Evolutionary conservation across 30 jellyfish, hydroid and myxozoan species (phyloP).

Genomic region (Hydractinia symbiolongicarpus): DNA sequence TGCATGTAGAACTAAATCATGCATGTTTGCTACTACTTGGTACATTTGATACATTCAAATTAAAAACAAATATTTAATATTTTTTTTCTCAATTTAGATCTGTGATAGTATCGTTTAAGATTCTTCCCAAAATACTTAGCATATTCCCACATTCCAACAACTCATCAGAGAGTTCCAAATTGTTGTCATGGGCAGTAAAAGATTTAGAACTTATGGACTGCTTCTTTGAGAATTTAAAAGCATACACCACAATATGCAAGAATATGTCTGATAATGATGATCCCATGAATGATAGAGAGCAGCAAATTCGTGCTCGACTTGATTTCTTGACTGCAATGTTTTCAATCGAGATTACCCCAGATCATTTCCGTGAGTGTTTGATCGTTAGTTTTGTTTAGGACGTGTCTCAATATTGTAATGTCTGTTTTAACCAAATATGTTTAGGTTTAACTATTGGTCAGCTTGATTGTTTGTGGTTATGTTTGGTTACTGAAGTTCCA

Average conservation of each 20-base stretch:
- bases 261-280: slow-evolving; percentile 20
- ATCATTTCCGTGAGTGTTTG: slow-evolving; percentile 78
- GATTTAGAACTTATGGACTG: slow-evolving; percentile 78
- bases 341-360: slow-evolving; percentile 89
- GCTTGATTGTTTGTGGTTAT: slow-evolving; percentile 87
- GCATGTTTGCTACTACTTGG: too few species aligned
- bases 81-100: slow-evolving; percentile 45
- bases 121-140: slow-evolving; percentile 79
- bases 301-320: slow-evolving; percentile 74
- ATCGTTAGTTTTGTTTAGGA: not conserved
- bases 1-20: too few species aligned
- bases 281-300: slow-evolving; percentile 44
- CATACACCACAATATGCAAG: slow-evolving; percentile 51
- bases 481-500: slow-evolving; percentile 68
- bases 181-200: slow-evolving; percentile 85
- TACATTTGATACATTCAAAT: too few species aligned
- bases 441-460: slow-evolving; percentile 79
- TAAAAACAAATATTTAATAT: not conserved
- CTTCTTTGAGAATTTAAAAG: slow-evolving; percentile 74
- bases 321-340: slow-evolving; percentile 80
- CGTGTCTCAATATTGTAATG: too few species aligned
- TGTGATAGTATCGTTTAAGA: slow-evolving; percentile 76
- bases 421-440: not conserved
- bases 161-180: slow-evolving; percentile 67
- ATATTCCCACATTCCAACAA: slow-evolving; percentile 67